These are phyloP conservation scores for Gerris buenoi DNA, from an alignment of 1,140 invertebrate genomes.

Conservation along the genomic window DNA sequence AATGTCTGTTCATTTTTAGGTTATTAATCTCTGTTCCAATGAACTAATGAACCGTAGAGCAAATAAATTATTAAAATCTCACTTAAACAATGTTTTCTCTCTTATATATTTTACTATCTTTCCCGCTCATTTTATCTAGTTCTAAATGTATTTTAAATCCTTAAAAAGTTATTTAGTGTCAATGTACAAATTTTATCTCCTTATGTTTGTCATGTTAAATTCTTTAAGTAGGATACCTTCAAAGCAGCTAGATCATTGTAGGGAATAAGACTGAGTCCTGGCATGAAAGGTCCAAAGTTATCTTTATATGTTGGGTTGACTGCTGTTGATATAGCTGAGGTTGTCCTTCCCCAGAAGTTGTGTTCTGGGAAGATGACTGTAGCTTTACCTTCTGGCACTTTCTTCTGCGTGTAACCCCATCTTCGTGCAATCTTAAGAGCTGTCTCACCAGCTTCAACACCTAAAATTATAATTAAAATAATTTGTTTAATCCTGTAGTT, in stretches of 20 bases:
- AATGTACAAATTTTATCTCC: too few relatives aligned
- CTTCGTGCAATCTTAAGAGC: conserved; percentile 85
- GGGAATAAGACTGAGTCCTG: conserved; percentile 75
- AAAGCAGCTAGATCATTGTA: conserved; percentile 77
- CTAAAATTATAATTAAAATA: conserved; percentile 27
- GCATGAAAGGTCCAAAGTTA: conserved; percentile 92
- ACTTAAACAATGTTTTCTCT: too few relatives aligned
- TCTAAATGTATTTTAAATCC: too few relatives aligned
- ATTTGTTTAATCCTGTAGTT: too few relatives aligned
- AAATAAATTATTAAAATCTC: too few relatives aligned
- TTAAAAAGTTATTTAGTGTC: too few relatives aligned
- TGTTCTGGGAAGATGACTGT: conserved; percentile 84
- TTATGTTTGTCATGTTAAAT: neutral
- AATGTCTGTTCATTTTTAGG: too few relatives aligned
- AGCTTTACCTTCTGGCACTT: conserved; percentile 74
- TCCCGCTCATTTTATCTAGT: too few relatives aligned
- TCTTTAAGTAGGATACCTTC: conserved; percentile 38
- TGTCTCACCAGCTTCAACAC: conserved; percentile 93
- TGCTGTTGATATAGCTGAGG: conserved; percentile 85
- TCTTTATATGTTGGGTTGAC: conserved; percentile 75
- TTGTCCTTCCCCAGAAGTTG: conserved; percentile 95
- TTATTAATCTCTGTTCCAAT: too few relatives aligned
- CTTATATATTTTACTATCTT: too few relatives aligned
- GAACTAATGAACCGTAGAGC: too few relatives aligned
- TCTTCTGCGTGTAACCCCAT: conserved; percentile 89